Base-by-base conservation (phyloP, 2,113 vertebrate genomes). In the Sciurus niger region DNA sequence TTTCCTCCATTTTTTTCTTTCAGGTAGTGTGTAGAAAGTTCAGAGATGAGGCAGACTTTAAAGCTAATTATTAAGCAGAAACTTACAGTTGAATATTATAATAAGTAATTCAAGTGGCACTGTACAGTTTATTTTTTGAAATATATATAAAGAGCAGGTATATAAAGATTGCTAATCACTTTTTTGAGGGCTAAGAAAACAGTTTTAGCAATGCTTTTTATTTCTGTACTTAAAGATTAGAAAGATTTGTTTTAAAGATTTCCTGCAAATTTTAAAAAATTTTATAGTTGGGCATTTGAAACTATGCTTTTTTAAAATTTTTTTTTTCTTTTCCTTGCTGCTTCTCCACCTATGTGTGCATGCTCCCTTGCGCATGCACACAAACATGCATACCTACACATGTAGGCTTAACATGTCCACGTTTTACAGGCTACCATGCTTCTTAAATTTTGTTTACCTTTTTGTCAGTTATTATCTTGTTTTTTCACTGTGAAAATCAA, bases 21-120 rank as follows among this genome's bases (percentile, higher is more conserved):
- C 17, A 74, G 20, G 9, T 34, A 92, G 13, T 48, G 5, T 89
- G 22, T 70, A 73, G 73, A 74, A 16, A 53, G 8, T 65, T 86
- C 37, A 96, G 84, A 84, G 46, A 90, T 89, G 93, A 90, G 58
- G 37, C 9, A 91, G 79, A 78, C 8, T 94, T 92, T 85, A 84
- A 77, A 94, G 55, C 40, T 95, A 93, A 93, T 93, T 92, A 96
- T 92, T 96, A 83, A 97, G 73, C 55, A 92, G 84, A 89, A 76
- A 73, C 32, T 58, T 94, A 72, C 4, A 74, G 5, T 77, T 73
- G 46, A 70, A 20, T 84, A 84, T 90, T 90, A 92, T 95, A 97
- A 48, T 89, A 86, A 93, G 43, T 90, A 77, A 65, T 65, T 63
- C 70, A 55, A 68, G 77, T 84, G 77, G 10, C 34, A 34, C 63